Conservation (phyloP, 2,113 vertebrate genomes). For the Lota lota region DNA sequence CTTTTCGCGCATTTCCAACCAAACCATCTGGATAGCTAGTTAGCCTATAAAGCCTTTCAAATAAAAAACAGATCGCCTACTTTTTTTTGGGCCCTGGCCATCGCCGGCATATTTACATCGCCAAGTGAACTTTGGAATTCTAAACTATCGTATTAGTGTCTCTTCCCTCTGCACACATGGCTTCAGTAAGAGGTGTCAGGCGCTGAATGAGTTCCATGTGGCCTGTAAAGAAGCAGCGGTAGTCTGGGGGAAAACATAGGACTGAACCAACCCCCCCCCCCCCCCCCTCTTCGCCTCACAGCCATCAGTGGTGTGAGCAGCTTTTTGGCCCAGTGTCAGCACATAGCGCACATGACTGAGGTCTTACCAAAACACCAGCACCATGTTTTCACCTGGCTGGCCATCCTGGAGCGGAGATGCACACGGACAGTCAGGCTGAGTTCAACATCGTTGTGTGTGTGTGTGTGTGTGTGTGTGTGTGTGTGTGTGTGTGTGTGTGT, state of each 20-base stretch:
- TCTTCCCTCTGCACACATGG: not conserved
- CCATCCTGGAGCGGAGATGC: slow-evolving; percentile 59
- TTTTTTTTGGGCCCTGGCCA: not conserved
- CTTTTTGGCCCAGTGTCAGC: slow-evolving; percentile 60
- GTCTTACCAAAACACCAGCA: slow-evolving; percentile 67
- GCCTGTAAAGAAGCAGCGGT: slow-evolving; percentile 11
- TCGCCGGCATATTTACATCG: not conserved
- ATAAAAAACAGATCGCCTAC: not conserved
- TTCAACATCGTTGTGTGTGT: slow-evolving; percentile 23
- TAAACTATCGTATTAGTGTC: not conserved
- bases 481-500: slow-evolving; percentile 10
- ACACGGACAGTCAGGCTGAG: slow-evolving; percentile 18
- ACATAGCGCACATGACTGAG: slow-evolving; percentile 68
- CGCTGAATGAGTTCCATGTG: slow-evolving; percentile 4
- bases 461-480: slow-evolving; percentile 2
- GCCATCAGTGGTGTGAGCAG: slow-evolving; percentile 24
- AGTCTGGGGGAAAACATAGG: slow-evolving; percentile 10
- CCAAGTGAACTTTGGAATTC: not conserved
- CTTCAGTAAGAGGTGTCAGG: slow-evolving; percentile 8
- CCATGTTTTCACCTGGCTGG: slow-evolving; percentile 67
- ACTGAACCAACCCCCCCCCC: not conserved
- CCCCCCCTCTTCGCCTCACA: slow-evolving; percentile 5
- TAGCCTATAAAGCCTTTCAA: not conserved
- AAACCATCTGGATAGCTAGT: not conserved
- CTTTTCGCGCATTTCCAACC: not conserved